phyloP scores from a whole-genome alignment of 2,888 invertebrate species.

The Rotaria magnacalcarata region DNA sequence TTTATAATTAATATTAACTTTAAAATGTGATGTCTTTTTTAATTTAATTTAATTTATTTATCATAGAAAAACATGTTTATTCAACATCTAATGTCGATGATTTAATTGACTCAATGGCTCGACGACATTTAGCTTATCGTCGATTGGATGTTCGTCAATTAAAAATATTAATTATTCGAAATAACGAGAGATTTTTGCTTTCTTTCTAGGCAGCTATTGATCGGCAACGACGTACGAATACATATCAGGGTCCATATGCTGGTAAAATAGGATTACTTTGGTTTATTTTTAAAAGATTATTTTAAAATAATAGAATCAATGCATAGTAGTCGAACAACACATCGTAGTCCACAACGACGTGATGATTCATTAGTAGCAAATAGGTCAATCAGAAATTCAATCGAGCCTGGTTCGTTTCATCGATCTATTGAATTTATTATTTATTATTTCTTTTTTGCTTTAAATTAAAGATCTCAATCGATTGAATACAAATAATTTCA shows the following conservation, averaged over 20 bases:
- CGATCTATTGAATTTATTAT: too few relatives aligned
- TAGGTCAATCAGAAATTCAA: not conserved
- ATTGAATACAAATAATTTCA: not conserved
- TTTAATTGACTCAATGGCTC: conserved; percentile 10
- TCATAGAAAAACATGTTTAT: not conserved
- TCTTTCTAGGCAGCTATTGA: not conserved
- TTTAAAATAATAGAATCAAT: not conserved
- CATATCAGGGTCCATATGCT: not conserved
- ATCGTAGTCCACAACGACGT: not conserved
- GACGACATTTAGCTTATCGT: conserved; percentile 22
- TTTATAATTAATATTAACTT: not conserved
- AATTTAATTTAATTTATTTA: not conserved
- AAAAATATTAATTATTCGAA: not conserved
- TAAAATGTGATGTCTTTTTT: not conserved
- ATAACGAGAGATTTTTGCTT: too few relatives aligned
- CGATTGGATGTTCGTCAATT: not conserved
- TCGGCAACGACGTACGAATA: not conserved
- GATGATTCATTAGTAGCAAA: not conserved
- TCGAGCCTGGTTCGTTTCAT: not conserved
- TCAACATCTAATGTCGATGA: not conserved
- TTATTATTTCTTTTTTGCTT: not conserved
- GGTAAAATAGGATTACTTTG: not conserved
- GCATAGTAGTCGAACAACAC: not conserved
- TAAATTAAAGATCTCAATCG: not conserved
- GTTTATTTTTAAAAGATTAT: too few relatives aligned